Evolutionary conservation across 2,797 vertebrate species (phyloP).

Genomic region (Sebastiscus albofasciatus): DNA sequence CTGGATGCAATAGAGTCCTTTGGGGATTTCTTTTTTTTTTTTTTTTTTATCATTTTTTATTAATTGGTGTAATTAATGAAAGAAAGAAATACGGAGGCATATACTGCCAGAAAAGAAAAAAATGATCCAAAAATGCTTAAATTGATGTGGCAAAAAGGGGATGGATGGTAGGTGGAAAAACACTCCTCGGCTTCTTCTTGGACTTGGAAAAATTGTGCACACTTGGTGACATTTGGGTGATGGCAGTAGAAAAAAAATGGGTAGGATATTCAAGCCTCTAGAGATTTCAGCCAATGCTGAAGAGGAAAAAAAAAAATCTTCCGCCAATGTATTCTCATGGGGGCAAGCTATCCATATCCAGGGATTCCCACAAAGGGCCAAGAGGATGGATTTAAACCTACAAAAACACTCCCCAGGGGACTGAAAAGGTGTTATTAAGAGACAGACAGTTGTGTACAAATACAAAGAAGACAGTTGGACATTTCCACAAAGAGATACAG

Average conservation of each 20-base stretch:
- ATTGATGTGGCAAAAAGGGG: conserved; percentile 40
- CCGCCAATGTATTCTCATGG: conserved; percentile 68
- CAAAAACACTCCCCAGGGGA: conserved; percentile 77
- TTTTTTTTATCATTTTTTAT: conserved; percentile 56
- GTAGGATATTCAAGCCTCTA: conserved; percentile 50
- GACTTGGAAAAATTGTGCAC: conserved; percentile 35
- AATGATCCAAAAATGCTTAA: conserved; percentile 47
- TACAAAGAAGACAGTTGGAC: conserved; percentile 33
- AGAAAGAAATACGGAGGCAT: conserved; percentile 40
- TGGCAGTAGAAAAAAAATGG: conserved; percentile 45
- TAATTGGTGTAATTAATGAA: conserved; percentile 50
- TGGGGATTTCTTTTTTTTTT: conserved; percentile 30
- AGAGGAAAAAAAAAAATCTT: conserved; percentile 73
- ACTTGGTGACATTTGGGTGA: conserved; percentile 50
- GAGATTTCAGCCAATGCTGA: conserved; percentile 55
- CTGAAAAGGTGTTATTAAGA: conserved; percentile 71
- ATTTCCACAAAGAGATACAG: conserved; percentile 32
- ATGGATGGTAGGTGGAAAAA: conserved; percentile 28
- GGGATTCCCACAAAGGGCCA: conserved; percentile 71
- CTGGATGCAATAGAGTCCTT: conserved; percentile 69
- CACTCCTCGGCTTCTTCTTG: conserved; percentile 77
- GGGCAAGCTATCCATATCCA: conserved; percentile 75
- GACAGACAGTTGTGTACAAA: conserved; percentile 56
- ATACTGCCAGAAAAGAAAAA: conserved; percentile 47
- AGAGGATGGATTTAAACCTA: conserved; percentile 78